phyloP scores from a whole-genome alignment of 2,113 vertebrate genomes.

The Argyrosomus japonicus region DNA sequence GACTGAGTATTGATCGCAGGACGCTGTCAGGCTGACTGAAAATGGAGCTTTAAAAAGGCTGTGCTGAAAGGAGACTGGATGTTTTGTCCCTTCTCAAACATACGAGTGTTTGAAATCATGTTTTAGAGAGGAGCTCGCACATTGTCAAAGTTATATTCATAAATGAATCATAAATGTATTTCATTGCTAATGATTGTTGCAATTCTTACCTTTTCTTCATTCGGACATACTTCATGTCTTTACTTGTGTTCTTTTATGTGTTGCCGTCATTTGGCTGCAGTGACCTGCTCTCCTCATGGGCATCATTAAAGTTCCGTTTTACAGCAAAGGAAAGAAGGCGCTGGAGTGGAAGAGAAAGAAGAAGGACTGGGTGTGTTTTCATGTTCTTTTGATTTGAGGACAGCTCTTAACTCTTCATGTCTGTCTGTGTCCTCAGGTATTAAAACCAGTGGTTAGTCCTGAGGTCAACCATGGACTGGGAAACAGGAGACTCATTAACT shows the following conservation, averaged over 20 bases:
- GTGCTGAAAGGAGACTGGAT: background rate
- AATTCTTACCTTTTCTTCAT: too few species aligned
- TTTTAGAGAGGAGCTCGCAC: background rate
- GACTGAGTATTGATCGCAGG: conserved; percentile 59
- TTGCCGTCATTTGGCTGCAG: background rate
- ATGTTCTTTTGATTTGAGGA: conserved; percentile 56
- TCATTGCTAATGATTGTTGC: background rate
- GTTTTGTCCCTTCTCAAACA: background rate
- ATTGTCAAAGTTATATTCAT: too few species aligned
- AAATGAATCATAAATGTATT: background rate
- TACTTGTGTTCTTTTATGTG: background rate
- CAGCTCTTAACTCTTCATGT: conserved; percentile 7
- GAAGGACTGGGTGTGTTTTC: background rate
- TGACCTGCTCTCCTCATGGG: conserved; percentile 16
- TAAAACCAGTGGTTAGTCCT: conserved; percentile 91
- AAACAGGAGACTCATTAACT: conserved; percentile 94
- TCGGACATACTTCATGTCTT: too few species aligned
- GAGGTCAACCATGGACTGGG: conserved; percentile 89
- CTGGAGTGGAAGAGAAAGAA: background rate
- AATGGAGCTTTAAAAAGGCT: conserved; percentile 13
- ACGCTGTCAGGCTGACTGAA: conserved; percentile 25
- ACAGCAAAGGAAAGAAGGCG: conserved; percentile 5
- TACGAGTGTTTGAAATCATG: background rate
- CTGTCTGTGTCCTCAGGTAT: conserved; percentile 84
- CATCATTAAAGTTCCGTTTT: conserved; percentile 33